Conservation (phyloP, 2,797 vertebrate species). For the Octomys mimax region DNA sequence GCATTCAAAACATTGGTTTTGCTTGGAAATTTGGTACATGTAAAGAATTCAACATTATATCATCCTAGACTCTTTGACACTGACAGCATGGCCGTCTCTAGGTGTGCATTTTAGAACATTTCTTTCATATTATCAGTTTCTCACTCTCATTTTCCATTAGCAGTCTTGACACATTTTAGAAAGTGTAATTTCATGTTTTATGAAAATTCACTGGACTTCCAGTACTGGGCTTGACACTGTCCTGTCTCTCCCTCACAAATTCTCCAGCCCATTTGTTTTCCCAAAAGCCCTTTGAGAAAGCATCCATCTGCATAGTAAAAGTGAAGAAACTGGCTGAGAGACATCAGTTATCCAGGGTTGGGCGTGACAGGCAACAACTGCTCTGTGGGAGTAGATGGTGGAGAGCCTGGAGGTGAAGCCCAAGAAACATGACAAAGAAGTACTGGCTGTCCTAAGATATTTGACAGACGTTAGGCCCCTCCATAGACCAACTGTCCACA, state of each 20-base stretch:
- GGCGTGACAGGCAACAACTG: background rate
- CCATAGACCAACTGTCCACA: background rate
- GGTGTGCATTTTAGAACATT: background rate
- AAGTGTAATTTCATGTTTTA: background rate
- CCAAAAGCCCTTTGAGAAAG: background rate
- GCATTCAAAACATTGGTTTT: background rate
- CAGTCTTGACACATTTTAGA: background rate
- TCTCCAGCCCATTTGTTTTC: background rate
- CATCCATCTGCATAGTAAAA: background rate
- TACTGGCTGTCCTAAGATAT: background rate
- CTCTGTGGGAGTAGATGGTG: background rate
- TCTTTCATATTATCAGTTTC: background rate
- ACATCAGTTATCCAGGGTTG: background rate
- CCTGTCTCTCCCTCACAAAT: background rate
- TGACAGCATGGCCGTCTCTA: too few species aligned
- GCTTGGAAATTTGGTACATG: background rate
- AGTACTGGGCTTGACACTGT: background rate
- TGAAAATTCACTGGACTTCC: slow-evolving; percentile 21
- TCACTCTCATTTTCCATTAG: slow-evolving; percentile 28
- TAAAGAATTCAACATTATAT: background rate
- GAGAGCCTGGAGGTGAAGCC: background rate
- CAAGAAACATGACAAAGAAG: background rate
- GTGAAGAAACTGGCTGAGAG: background rate
- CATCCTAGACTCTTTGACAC: background rate
- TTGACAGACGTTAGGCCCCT: background rate